phyloP scores from a whole-genome alignment of 1,140 invertebrate species.

The Bombus haemorrhoidalis region DNA sequence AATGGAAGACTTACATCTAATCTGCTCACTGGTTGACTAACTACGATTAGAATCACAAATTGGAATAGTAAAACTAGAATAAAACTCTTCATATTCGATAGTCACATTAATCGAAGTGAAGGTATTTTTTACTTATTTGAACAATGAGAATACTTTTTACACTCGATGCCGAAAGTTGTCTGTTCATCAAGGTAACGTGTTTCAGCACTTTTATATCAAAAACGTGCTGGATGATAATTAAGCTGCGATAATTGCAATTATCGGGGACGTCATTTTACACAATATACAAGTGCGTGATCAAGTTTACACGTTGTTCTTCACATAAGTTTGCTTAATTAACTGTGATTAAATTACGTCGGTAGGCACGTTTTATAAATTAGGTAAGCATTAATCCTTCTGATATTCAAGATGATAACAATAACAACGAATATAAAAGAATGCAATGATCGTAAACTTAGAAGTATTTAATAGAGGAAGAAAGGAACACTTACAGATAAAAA shows the following conservation, averaged over 20 bases:
- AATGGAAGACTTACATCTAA: conserved; percentile 17
- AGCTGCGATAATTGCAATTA: conserved; percentile 24
- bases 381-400: not conserved
- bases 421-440: not conserved
- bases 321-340: conserved; percentile 3
- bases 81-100: conserved; percentile 29
- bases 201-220: conserved; percentile 52
- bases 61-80: conserved; percentile 20
- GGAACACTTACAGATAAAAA: conserved; percentile 43
- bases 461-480: not conserved
- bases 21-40: conserved; percentile 24
- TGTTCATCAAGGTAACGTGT: not conserved
- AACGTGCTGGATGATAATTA: conserved; percentile 53
- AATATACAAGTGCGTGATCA: conserved; percentile 17
- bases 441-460: not conserved
- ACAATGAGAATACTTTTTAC: not conserved
- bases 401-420: not conserved
- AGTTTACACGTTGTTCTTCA: conserved; percentile 28
- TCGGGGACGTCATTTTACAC: conserved; percentile 29
- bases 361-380: conserved; percentile 29
- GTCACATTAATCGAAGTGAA: not conserved
- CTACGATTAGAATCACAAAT: not conserved
- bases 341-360: not conserved
- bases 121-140: conserved; percentile 1
- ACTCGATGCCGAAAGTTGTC: conserved; percentile 24